Percentiles rank a stretch among this genome's conserved stretches.
Conservation (phyloP, 92 coral and sea anemone species). For the Bergia puertoricense region DNA sequence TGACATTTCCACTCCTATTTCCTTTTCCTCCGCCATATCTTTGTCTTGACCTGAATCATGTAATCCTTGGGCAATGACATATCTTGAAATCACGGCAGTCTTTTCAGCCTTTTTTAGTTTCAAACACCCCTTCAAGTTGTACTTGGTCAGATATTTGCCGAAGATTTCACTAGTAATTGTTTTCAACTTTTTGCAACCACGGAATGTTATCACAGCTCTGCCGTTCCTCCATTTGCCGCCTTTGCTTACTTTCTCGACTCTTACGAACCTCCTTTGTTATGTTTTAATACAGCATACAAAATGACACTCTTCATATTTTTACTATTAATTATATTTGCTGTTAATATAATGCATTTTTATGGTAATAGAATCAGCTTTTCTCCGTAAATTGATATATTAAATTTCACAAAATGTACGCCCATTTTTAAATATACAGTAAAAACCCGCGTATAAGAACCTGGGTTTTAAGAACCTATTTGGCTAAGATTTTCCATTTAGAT, state of each 20-base stretch:
- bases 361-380: too few relatives aligned
- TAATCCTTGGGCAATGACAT: slow-evolving; percentile 24
- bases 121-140: slow-evolving; percentile 36
- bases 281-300: slow-evolving; percentile 5
- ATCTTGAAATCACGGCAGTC: slow-evolving; percentile 36
- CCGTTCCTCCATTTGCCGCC: slow-evolving; percentile 18
- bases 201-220: slow-evolving; percentile 44
- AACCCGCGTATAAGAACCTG: too few relatives aligned
- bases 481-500: too few relatives aligned
- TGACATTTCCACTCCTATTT: slow-evolving; percentile 18
- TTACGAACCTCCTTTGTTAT: slow-evolving; percentile 4
- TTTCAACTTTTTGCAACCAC: slow-evolving; percentile 42
- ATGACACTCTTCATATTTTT: too few relatives aligned
- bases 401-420: too few relatives aligned
- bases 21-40: slow-evolving; percentile 2
- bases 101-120: slow-evolving; percentile 42
- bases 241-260: slow-evolving; percentile 28
- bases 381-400: too few relatives aligned
- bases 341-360: too few relatives aligned
- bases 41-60: slow-evolving; percentile 27
- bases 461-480: too few relatives aligned
- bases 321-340: too few relatives aligned
- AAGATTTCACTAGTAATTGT: slow-evolving; percentile 25
- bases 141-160: slow-evolving; percentile 39
- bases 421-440: too few relatives aligned